Base-by-base conservation (phyloP, 2,888 invertebrate species). In the Ormyrus thymus region DNA sequence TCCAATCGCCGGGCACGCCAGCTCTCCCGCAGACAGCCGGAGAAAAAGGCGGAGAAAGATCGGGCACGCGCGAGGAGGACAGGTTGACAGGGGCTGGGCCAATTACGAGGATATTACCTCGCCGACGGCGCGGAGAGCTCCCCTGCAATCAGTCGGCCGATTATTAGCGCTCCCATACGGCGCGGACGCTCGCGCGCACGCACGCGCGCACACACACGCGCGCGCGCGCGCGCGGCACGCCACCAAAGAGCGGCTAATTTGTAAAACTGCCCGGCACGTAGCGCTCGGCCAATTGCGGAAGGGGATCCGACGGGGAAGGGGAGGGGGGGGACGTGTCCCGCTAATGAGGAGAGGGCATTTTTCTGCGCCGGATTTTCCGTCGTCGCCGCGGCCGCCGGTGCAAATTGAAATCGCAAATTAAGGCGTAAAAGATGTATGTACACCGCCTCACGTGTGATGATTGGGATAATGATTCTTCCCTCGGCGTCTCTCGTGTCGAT, bases 71-170 rank as follows among this genome's bases (percentile, higher is more conserved):
- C 29, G 56, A 11, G 11, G 76, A 58, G 75, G 86, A 88, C 87
- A 87, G 86, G 84, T 89, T 88, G 88, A 88, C 88, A 88, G 87
- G 85, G 86, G 85, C 88, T 87, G 87, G 86, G 87, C 87, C 88
- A 88, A 88, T 88, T 88, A 88, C 86, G 86, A 83, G 86, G 85
- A 87, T 87, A 88, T 86, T 88, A 88, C 88, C 87, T 84, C 84
- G 81, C 86, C 86, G 85, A 85, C 86, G 85, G 85, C 86, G 85
- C 86, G 50, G 45, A 29, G 58, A 15, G 15, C 64, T 69, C 86
- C 85, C 84, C 87, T 86, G 88, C 88, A 88, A 88, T 88, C 86
- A 88, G 59, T 82, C 83, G 85, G 65, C 59, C 29, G 73, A 76
- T 88, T 87, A 88, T 88, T 88, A 87, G 87, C 85, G 86, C 86